These are phyloP conservation scores for Lithobates pipiens DNA, from an alignment of 2,797 vertebrate species.

Conservation along the genomic window DNA sequence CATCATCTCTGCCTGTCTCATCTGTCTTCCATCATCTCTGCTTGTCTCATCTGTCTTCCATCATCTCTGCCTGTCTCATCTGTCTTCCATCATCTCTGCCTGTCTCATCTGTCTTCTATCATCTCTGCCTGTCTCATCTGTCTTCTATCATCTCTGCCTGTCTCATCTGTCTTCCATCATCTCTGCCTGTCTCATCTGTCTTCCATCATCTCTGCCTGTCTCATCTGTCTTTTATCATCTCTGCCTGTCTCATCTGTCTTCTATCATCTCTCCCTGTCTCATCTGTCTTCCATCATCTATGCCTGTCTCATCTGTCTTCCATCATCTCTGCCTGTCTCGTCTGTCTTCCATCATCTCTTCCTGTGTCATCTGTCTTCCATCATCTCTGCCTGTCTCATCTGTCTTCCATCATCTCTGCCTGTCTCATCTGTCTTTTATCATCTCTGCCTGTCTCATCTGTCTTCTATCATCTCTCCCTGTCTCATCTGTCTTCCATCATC, in stretches of 20 bases:
- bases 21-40: not conserved
- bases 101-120: not conserved
- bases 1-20: not conserved
- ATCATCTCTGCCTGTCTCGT: slow-evolving; percentile 1
- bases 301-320: not conserved
- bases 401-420: too few species aligned
- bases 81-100: not conserved
- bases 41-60: not conserved
- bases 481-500: not conserved
- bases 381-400: too few species aligned
- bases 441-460: not conserved
- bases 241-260: not conserved
- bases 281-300: not conserved
- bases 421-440: not conserved
- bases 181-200: not conserved
- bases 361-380: not conserved
- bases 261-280: not conserved
- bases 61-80: not conserved
- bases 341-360: not conserved
- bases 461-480: not conserved
- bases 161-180: not conserved
- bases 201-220: not conserved
- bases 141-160: not conserved
- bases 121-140: not conserved
- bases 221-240: not conserved